These are phyloP conservation scores for Sphenopsis melanotis DNA, from an alignment of 2,797 vertebrate species.

Conservation along the genomic window DNA sequence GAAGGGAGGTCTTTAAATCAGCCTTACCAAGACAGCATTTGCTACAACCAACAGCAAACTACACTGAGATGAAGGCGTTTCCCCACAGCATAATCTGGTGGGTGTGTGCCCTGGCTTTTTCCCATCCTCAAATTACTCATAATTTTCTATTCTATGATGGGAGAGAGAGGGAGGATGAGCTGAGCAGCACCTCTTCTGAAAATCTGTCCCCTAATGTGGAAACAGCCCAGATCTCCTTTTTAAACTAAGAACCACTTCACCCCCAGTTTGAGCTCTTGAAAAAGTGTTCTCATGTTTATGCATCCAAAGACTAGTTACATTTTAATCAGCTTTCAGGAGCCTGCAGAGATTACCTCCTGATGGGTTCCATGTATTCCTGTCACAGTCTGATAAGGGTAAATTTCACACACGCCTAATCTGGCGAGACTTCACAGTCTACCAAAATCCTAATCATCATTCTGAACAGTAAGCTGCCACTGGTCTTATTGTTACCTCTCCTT, in stretches of 20 bases:
- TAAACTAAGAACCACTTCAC: conserved; percentile 37
- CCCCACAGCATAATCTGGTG: neutral
- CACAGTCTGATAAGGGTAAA: conserved; percentile 75
- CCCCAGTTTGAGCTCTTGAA: conserved; percentile 15
- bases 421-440: conserved; percentile 15
- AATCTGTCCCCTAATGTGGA: neutral
- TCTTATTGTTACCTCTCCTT: conserved; percentile 25
- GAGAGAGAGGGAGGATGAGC: neutral
- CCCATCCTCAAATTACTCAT: neutral
- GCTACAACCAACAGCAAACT: neutral
- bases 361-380: conserved; percentile 71
- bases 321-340: conserved; percentile 70
- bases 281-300: conserved; percentile 68
- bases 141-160: neutral
- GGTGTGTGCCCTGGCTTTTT: neutral
- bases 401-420: conserved; percentile 45
- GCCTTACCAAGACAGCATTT: neutral
- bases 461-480: conserved; percentile 1
- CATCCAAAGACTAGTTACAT: conserved; percentile 56
- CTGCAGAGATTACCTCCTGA: conserved; percentile 73
- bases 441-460: conserved; percentile 32
- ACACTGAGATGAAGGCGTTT: neutral
- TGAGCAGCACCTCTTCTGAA: neutral
- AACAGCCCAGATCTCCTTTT: neutral
- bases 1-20: conserved; percentile 27